Conservation (phyloP, 2,888 invertebrate genomes). For the Antitype chi region DNA sequence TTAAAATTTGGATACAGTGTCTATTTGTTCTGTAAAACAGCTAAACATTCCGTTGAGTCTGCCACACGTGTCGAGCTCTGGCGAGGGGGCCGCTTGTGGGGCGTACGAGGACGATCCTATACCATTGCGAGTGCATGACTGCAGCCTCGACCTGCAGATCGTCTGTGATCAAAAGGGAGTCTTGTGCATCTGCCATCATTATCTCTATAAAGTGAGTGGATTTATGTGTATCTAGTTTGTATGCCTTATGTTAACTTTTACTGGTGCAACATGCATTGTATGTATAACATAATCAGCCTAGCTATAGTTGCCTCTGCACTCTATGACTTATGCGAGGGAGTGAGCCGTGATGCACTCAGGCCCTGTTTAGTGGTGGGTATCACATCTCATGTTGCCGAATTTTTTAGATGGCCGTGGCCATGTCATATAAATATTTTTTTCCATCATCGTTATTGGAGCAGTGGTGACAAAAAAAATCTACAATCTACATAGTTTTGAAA, state of each 20-base stretch:
- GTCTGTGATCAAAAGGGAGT: constrained; percentile 94
- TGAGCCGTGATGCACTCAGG: neutral
- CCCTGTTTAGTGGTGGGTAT: neutral
- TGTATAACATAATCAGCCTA: neutral
- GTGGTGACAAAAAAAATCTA: too few relatives aligned
- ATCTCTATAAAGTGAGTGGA: constrained; percentile 93
- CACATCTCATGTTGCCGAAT: neutral
- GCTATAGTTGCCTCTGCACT: neutral
- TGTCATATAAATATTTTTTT: too few relatives aligned
- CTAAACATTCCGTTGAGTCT: constrained; percentile 96
- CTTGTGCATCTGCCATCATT: constrained; percentile 94
- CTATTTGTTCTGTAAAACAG: constrained; percentile 82
- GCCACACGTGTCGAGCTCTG: constrained; percentile 91
- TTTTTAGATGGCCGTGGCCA: too few relatives aligned
- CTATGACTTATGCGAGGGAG: neutral
- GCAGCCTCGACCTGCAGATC: constrained; percentile 95
- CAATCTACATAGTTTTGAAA: too few relatives aligned
- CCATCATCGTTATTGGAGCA: too few relatives aligned
- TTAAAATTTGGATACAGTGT: neutral
- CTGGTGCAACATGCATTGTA: neutral
- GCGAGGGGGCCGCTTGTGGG: constrained; percentile 91
- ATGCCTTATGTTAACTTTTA: neutral
- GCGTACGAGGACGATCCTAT: constrained; percentile 95
- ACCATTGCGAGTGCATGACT: constrained; percentile 95
- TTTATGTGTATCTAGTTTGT: neutral